Percentiles rank a stretch among this genome's conserved stretches.
These are phyloP conservation scores for Aspidoscelis tigris DNA, from an alignment of 2,113 vertebrate genomes.

Conservation along the genomic window DNA sequence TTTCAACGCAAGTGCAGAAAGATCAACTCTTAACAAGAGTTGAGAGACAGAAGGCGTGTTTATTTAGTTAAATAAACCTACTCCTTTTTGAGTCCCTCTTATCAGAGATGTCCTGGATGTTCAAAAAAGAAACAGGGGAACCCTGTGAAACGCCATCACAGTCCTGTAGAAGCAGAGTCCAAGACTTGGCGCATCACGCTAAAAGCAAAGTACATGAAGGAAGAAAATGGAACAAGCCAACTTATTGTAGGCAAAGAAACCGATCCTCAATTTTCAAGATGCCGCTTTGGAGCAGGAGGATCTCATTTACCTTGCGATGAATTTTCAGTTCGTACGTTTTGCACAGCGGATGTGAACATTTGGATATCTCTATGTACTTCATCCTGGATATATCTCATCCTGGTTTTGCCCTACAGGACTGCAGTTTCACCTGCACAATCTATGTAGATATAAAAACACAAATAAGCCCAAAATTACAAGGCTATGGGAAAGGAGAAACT, in stretches of 20 bases:
- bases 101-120: background rate
- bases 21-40: too few species aligned
- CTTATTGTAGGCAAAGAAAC: background rate
- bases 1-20: too few species aligned
- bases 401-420: background rate
- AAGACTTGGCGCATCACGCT: background rate
- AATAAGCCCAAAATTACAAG: background rate
- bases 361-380: background rate
- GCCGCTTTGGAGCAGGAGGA: background rate
- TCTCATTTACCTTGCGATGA: background rate
- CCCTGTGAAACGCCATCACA: background rate
- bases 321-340: background rate
- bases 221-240: background rate
- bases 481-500: background rate
- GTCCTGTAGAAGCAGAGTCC: background rate
- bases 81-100: background rate
- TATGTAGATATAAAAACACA: background rate
- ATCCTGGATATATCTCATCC: background rate
- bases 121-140: background rate
- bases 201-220: background rate
- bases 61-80: background rate
- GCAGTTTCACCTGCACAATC: too few species aligned
- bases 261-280: background rate
- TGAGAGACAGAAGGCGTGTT: background rate
- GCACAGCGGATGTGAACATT: background rate